phyloP scores from a whole-genome alignment of 2,797 vertebrate genomes.

The Avahi laniger region DNA sequence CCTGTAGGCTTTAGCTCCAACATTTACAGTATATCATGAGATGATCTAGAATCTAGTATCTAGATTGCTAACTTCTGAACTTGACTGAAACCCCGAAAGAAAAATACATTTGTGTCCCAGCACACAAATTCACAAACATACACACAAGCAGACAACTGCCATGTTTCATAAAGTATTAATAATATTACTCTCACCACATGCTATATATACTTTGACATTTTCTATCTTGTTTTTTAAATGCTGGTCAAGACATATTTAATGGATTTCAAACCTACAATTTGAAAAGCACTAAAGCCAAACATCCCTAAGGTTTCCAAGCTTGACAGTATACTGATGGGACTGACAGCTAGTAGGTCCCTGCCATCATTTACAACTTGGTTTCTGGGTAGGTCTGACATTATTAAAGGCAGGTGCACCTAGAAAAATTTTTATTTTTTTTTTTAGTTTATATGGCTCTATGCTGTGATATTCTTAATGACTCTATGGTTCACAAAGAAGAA shows the following conservation, averaged over 20 bases:
- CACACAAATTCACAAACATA: background rate
- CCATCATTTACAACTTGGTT: background rate
- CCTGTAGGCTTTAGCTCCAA: background rate
- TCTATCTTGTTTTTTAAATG: background rate
- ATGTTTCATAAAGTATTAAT: background rate
- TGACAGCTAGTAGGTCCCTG: background rate
- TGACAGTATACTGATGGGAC: background rate
- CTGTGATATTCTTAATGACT: background rate
- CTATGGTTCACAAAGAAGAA: background rate
- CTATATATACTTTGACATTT: background rate
- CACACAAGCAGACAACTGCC: background rate
- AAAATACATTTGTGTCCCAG: background rate
- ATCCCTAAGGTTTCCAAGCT: background rate
- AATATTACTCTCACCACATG: background rate
- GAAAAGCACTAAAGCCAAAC: background rate
- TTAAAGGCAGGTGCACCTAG: background rate
- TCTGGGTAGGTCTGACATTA: background rate
- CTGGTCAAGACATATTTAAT: background rate
- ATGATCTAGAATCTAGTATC: background rate
- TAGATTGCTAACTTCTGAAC: background rate
- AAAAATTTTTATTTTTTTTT: background rate
- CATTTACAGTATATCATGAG: background rate
- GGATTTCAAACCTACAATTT: background rate
- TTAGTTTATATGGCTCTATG: background rate
- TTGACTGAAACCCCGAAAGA: background rate